Percentiles rank a stretch among this genome's conserved stretches.
Conservation (phyloP, 2,888 invertebrate species). For the Mimumesa dahlbomi region DNA sequence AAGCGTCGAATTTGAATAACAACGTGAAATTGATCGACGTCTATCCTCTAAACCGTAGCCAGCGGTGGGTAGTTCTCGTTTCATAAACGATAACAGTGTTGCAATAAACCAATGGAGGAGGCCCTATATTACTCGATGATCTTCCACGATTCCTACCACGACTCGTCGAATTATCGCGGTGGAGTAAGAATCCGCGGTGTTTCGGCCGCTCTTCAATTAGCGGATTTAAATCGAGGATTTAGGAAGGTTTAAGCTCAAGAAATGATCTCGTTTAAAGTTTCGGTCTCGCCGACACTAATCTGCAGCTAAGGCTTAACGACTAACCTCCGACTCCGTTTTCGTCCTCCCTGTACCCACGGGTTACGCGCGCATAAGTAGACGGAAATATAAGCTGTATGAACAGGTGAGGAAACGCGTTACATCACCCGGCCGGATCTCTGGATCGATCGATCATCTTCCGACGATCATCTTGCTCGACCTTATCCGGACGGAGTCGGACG, state of each 20-base stretch:
- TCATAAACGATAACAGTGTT: too few species aligned
- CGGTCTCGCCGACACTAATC: slow-evolving; percentile 56
- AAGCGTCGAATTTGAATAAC: too few species aligned
- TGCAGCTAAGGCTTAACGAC: slow-evolving; percentile 50
- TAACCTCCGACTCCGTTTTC: slow-evolving; percentile 36
- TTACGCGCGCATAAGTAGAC: slow-evolving; percentile 3
- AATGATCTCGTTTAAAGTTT: slow-evolving; percentile 65
- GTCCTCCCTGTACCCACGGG: slow-evolving; percentile 7
- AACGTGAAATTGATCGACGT: too few species aligned
- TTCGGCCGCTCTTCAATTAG: slow-evolving; percentile 58
- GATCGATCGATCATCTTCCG: not conserved
- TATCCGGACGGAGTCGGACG: not conserved
- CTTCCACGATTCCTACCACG: not conserved
- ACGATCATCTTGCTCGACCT: not conserved
- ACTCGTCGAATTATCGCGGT: slow-evolving; percentile 47
- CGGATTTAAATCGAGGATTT: slow-evolving; percentile 64
- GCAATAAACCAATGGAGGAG: too few species aligned
- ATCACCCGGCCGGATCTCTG: not conserved
- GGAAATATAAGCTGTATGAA: slow-evolving; percentile 10
- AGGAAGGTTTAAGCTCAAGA: slow-evolving; percentile 57
- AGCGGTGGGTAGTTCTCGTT: too few species aligned
- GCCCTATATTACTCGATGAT: not conserved
- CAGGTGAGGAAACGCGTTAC: not conserved
- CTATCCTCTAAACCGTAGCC: too few species aligned
- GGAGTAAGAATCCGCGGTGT: slow-evolving; percentile 46